Percentiles rank a stretch among this genome's conserved stretches.
Evolutionary conservation across 2,797 vertebrate species (phyloP).

Genomic region (Prunella strophiata): DNA sequence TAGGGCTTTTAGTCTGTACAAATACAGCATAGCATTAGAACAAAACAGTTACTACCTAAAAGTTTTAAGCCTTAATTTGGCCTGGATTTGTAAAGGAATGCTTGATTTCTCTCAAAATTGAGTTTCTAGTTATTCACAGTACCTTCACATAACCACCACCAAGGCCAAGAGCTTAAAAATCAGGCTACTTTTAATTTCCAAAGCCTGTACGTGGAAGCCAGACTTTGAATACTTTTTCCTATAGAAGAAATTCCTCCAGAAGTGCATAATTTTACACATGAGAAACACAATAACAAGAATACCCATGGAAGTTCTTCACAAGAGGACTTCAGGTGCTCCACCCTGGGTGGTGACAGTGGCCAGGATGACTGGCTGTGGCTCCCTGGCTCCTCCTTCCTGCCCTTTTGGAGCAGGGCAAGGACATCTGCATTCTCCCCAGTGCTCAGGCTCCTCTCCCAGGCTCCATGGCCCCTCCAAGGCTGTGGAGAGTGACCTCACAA

Average conservation of each 20-base stretch:
- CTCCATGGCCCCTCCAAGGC: not conserved
- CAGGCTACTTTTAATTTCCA: not conserved
- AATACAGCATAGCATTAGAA: not conserved
- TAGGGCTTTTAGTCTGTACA: not conserved
- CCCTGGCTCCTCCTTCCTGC: not conserved
- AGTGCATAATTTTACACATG: not conserved
- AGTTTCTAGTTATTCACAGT: not conserved
- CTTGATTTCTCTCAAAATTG: not conserved
- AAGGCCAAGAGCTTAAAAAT: not conserved
- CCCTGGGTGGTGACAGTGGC: too few relatives aligned
- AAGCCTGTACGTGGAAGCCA: not conserved
- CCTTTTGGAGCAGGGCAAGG: not conserved
- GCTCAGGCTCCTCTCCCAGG: not conserved
- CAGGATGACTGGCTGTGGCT: too few relatives aligned
- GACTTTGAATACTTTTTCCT: not conserved
- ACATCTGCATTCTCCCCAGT: not conserved
- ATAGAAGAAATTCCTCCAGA: not conserved
- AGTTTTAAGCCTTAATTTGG: not conserved
- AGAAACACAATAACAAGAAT: not conserved
- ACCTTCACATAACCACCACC: not conserved
- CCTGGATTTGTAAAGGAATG: not conserved
- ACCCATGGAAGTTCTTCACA: rapidly evolving
- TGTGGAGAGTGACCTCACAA: not conserved
- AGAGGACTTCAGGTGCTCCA: too few relatives aligned
- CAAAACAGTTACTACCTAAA: not conserved